Base-by-base conservation (phyloP, 2,888 invertebrate genomes). In the Rhopalosiphum nymphaeae region DNA sequence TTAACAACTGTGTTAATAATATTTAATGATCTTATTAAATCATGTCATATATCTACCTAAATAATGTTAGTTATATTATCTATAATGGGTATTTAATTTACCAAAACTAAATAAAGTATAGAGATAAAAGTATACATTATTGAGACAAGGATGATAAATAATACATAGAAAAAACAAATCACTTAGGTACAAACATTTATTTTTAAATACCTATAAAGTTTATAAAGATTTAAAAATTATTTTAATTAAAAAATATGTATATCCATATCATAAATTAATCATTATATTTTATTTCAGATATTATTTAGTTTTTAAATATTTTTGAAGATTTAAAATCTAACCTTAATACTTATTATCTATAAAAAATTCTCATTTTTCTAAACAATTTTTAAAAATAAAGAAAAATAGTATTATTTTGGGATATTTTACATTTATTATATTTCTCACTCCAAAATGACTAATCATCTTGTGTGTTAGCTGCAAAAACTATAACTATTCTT, bases 51-150 rank as follows among this genome's bases (percentile, higher is more conserved):
- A 16, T 16, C 16, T 78, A 78, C 78, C 36, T 36, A 78, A 36
- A 91, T 86, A 25, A 57, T 86, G 26, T 44, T 26, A 13, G 29
- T 44, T 57, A 67, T 57, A 10, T n/a, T 29, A 84, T 21, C 44
- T 84, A 84, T 84, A 56, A 84, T 91, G 1, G n/a, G 57, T 91
- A 36, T 91, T 91, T 86, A 91, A 91, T 91, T 91, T 44, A 56
- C 91, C 13, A 49, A 78, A 84, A 53, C 25, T 3, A 16, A 53
- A 78, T 84, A 56, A 91, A 91, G 67, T 49, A 26, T n/a, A 84
- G 26, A 84, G 46, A 36, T 67, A 67, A 67, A 78, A 49, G 13
- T 67, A 26, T 26, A 29, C 44, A 57, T 91, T 36, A 49, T 91
- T 13, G 26, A 42, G 36, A 91, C 42, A 36, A 84, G 88, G 36